phyloP scores from a whole-genome alignment of 2,797 vertebrate species.

The Acanthurus tractus region DNA sequence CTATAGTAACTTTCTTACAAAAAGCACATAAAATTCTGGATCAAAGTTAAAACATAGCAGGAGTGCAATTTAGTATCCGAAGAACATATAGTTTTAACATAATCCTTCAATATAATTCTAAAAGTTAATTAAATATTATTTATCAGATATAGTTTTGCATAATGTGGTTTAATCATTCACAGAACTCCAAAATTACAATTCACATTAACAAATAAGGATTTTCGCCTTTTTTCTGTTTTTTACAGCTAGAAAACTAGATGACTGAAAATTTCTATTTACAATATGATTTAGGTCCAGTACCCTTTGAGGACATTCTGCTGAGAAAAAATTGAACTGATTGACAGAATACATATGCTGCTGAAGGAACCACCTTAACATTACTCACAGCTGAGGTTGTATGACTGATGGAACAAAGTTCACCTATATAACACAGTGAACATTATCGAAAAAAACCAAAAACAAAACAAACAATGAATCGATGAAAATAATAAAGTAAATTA shows the following conservation, averaged over 20 bases:
- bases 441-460: no score
- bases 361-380: not conserved
- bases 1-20: not conserved
- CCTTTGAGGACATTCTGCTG: not conserved
- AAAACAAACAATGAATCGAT: no score
- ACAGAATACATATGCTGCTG: not conserved
- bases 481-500: no score
- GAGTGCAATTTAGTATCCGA: constrained; percentile 2
- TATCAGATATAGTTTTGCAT: not conserved
- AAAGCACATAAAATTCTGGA: not conserved
- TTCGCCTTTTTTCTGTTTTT: not conserved
- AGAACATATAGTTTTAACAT: not conserved
- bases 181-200: not conserved
- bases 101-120: not conserved
- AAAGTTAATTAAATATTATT: not conserved
- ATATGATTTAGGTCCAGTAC: not conserved
- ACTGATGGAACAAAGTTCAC: no score
- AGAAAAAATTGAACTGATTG: not conserved
- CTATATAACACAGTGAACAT: no score
- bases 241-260: not conserved
- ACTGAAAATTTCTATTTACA: not conserved
- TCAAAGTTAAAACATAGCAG: not conserved
- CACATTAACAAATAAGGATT: not conserved
- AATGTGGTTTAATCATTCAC: not conserved
- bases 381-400: not conserved